Conservation (phyloP, 2,113 vertebrate genomes). For the Anguilla japonica region DNA sequence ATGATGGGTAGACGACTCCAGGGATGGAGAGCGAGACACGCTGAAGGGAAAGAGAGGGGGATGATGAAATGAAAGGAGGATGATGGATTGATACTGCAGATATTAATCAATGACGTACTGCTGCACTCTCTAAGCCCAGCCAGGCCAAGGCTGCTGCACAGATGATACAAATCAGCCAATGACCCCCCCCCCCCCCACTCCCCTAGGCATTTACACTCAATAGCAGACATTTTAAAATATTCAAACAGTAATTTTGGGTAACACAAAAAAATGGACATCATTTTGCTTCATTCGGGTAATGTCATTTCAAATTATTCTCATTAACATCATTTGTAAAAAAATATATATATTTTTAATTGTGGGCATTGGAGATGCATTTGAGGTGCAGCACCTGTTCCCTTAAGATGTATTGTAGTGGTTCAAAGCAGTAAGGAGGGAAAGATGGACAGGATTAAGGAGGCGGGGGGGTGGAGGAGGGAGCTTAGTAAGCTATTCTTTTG, state of each 20-base stretch:
- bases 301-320: too few relatives aligned
- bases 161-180: background rate
- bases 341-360: too few relatives aligned
- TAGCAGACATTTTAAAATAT: background rate
- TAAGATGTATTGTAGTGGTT: background rate
- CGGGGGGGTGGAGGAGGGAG: too few relatives aligned
- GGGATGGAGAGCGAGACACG: background rate
- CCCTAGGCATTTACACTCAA: background rate
- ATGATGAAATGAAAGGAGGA: background rate
- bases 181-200: background rate
- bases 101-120: constrained; percentile 18
- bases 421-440: background rate
- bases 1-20: background rate
- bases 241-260: background rate
- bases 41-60: background rate
- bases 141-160: background rate
- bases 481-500: background rate
- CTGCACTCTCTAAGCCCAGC: background rate
- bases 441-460: background rate
- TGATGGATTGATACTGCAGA: constrained; percentile 13
- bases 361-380: too few relatives aligned
- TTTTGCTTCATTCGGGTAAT: too few relatives aligned
- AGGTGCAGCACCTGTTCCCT: background rate
- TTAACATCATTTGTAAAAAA: too few relatives aligned
- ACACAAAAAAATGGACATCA: too few relatives aligned